phyloP scores from a whole-genome alignment of 2,888 invertebrate genomes.

The Sminthurides aquaticus region DNA sequence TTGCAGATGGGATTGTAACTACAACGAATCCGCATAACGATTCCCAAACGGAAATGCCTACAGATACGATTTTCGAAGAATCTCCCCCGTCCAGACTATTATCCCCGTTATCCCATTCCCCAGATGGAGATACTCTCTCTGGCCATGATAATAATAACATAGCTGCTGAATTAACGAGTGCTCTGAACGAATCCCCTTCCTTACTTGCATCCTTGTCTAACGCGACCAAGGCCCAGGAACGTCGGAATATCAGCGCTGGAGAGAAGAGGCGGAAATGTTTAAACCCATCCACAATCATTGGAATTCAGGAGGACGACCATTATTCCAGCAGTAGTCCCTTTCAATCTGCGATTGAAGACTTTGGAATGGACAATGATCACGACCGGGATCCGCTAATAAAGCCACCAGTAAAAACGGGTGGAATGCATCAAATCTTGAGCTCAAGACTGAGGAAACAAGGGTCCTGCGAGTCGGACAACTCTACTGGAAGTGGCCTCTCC shows the following conservation, averaged over 20 bases:
- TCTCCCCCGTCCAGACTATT: slow-evolving; percentile 2
- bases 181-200: not conserved
- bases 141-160: not conserved
- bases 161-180: not conserved
- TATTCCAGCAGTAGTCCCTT: slow-evolving; percentile 40
- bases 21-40: too few relatives aligned
- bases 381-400: slow-evolving; percentile 40
- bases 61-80: not conserved
- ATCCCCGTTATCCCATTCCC: not conserved
- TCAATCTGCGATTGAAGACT: slow-evolving; percentile 40
- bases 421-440: slow-evolving; percentile 37
- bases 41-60: too few relatives aligned
- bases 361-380: slow-evolving; percentile 31
- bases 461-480: not conserved
- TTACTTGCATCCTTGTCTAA: not conserved
- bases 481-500: not conserved
- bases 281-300: slow-evolving; percentile 15
- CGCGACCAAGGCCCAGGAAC: not conserved
- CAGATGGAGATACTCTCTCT: not conserved
- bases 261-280: not conserved
- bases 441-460: slow-evolving; percentile 18
- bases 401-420: slow-evolving; percentile 37
- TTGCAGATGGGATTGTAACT: too few relatives aligned
- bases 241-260: not conserved
- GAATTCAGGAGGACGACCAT: slow-evolving; percentile 33